Percentiles rank a stretch among this genome's conserved stretches.
phyloP scores from a whole-genome alignment of 2,797 vertebrate genomes.

The Sebastes trivittatus region DNA sequence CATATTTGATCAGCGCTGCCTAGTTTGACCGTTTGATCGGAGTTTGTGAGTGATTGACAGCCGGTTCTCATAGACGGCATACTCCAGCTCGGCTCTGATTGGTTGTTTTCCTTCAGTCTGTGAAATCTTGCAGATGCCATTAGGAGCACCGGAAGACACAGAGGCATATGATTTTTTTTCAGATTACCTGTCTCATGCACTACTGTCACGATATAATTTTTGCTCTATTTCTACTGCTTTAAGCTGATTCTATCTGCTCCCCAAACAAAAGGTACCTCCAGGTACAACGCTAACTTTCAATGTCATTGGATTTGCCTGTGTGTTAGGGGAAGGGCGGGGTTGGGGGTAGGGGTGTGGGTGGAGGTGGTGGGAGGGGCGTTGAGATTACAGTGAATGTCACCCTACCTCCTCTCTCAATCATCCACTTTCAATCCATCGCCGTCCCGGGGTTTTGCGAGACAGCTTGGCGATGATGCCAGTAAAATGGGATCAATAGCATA shows the following conservation, averaged over 20 bases:
- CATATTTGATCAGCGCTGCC: too few species aligned
- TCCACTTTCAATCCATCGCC: constrained; percentile 80
- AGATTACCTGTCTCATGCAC: too few species aligned
- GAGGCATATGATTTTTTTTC: too few species aligned
- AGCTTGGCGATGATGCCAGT: constrained; percentile 81
- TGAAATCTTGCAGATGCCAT: too few species aligned
- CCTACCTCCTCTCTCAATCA: constrained; percentile 82
- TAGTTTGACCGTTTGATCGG: too few species aligned
- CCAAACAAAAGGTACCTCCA: constrained; percentile 11
- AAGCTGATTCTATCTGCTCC: constrained; percentile 40
- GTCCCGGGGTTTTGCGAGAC: constrained; percentile 73
- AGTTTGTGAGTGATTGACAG: too few species aligned
- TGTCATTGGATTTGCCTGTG: constrained; percentile 64
- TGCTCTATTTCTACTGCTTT: too few species aligned
- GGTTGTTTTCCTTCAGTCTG: too few species aligned
- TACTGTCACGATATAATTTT: too few species aligned
- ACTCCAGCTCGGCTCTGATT: too few species aligned
- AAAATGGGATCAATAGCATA: constrained; percentile 83
- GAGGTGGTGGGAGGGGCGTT: constrained; percentile 39
- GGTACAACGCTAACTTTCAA: constrained; percentile 55
- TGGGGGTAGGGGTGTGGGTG: neutral
- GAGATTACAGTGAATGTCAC: constrained; percentile 82
- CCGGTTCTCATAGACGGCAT: too few species aligned
- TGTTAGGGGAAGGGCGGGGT: constrained; percentile 39
- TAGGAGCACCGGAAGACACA: too few species aligned